Evolutionary conservation across 2,113 vertebrate species (phyloP).

Genomic region (Anguilla japonica): DNA sequence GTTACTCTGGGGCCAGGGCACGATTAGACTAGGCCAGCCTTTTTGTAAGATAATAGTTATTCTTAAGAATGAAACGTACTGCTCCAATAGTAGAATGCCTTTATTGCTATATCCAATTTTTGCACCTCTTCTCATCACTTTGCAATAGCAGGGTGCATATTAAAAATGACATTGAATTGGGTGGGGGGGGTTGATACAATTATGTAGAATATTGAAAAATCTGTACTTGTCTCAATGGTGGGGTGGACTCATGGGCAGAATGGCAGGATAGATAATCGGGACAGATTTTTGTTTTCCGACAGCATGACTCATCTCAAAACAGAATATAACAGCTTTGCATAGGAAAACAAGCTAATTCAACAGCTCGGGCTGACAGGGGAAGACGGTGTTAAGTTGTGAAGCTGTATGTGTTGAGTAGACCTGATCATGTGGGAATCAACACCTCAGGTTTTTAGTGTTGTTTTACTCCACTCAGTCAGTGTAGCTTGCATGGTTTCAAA

Average conservation of each 20-base stretch:
- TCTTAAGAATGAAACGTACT: not conserved
- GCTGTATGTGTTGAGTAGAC: not conserved
- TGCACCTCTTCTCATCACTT: too few species aligned
- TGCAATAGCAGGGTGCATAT: too few species aligned
- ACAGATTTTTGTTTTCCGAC: not conserved
- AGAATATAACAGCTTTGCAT: not conserved
- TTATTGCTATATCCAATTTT: too few species aligned
- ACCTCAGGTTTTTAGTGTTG: not conserved
- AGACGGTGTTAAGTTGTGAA: not conserved
- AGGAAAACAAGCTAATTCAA: not conserved
- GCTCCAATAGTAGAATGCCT: too few species aligned
- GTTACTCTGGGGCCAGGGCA: not conserved
- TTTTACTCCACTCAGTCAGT: not conserved
- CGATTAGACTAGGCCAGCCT: not conserved
- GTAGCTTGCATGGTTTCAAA: not conserved
- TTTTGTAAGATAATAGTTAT: not conserved
- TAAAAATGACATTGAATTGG: too few species aligned
- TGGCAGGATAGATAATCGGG: not conserved
- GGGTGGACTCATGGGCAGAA: not conserved
- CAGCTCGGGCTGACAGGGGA: not conserved
- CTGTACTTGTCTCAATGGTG: too few species aligned
- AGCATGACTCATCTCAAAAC: not conserved
- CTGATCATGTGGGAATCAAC: not conserved
- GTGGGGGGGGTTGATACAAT: not conserved
- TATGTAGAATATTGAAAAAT: not conserved